A percentile compares a stretch with the other conserved stretches of the same genome.
phyloP scores from a whole-genome alignment of 2,113 vertebrate genomes.

The Empidonax traillii region DNA sequence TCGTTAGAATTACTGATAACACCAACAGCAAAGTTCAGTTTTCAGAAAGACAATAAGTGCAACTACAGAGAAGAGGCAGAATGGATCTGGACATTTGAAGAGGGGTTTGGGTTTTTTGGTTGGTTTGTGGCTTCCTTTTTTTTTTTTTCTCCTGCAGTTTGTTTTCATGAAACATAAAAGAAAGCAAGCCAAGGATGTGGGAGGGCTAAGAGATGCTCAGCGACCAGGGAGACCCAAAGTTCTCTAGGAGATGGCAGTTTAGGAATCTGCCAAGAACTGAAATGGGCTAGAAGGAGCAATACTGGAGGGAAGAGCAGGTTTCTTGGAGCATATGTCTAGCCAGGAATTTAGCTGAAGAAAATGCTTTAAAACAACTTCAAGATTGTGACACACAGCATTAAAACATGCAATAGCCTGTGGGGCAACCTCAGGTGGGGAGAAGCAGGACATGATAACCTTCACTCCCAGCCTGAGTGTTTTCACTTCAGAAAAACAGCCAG shows the following conservation, averaged over 20 bases:
- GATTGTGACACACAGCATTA: background rate
- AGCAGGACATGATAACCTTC: background rate
- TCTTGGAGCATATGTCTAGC: background rate
- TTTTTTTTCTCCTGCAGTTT: background rate
- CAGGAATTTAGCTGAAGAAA: background rate
- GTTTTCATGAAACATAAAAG: background rate
- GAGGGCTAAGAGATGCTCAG: background rate
- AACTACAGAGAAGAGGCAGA: background rate
- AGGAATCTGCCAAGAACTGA: background rate
- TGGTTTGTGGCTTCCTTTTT: background rate
- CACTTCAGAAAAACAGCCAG: background rate
- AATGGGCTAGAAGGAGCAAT: background rate
- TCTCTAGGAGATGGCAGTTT: background rate
- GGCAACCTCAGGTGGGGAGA: background rate
- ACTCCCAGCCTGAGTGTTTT: background rate
- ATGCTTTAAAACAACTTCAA: background rate
- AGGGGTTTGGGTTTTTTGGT: background rate
- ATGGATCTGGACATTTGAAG: background rate
- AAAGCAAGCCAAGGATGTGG: background rate
- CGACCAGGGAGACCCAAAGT: background rate
- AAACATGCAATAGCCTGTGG: background rate
- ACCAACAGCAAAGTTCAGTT: background rate
- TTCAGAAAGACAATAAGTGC: background rate
- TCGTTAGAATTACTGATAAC: background rate
- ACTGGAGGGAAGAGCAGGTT: background rate